Base-by-base conservation (phyloP, 1,140 invertebrate genomes). In the Ooceraea biroi region DNA sequence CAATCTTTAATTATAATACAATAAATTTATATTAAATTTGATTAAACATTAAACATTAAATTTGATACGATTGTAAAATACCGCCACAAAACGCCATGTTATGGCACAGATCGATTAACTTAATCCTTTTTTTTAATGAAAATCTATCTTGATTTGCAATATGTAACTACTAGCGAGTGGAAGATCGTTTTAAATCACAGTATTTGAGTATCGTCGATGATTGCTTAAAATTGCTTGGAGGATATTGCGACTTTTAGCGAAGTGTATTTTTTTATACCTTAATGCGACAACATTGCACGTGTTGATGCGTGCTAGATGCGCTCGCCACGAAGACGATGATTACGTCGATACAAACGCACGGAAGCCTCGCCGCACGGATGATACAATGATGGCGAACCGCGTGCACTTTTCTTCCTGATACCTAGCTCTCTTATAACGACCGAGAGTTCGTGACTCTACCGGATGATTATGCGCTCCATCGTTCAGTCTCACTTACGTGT, bases 401-500 rank as follows among this genome's bases (percentile, higher is more conserved):
- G 25, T 46, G 63, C 52, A 83, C 84, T 89, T 88, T 88, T 89
- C 88, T 89, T 84, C 84, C 87, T 86, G 80, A 52, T 85, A 58
- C 60, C 60, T 22, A 50, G 48, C 22, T 80, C 73, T 69, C 60
- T 4, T 63, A 17, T 19, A 46, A 50, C 71, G 55, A 74, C 17
- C 82, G 10, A 76, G 19, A 61, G 68, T 19, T 30, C 22, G 50
- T 17, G 57, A 44, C 46, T 83, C 46, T 63, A 22, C 22, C 72
- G 36, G 30, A 44, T 77, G 71, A 83, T 82, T 30, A 52, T 50
- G 50, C 30, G 36, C 3, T 41, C 27, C 14, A 14, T 14, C 22
- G 72, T 50, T 22, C 60, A n/a, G 27, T 63, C 44, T 30, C n/a
- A 25, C 36, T 19, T 46, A 65, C n/a, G 17, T 22, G 14, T 19